Conservation (phyloP, 1,140 invertebrate genomes). For the Meloidogyne exigua region DNA sequence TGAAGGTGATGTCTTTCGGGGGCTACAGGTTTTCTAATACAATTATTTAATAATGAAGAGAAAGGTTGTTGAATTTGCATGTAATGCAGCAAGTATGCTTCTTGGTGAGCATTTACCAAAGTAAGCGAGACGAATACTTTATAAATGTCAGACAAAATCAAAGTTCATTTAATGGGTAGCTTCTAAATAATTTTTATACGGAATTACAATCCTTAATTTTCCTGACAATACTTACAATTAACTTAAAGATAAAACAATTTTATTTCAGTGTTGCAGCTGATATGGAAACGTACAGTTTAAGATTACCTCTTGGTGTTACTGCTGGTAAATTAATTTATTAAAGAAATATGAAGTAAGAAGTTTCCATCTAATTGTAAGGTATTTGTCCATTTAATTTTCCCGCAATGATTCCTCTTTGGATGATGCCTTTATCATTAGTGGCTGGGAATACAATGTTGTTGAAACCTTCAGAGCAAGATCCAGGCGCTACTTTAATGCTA, state of each 20-base stretch:
- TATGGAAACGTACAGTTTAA: constrained; percentile 74
- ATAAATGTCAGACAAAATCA: too few species aligned
- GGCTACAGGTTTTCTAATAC: constrained; percentile 76
- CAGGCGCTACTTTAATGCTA: constrained; percentile 89
- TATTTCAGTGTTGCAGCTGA: constrained; percentile 72
- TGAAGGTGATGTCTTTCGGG: constrained; percentile 93
- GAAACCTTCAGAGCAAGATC: constrained; percentile 92
- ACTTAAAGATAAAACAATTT: constrained; percentile 77
- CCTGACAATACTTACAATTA: constrained; percentile 67
- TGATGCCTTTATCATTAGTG: constrained; percentile 83
- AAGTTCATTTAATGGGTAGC: too few species aligned
- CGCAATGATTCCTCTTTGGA: constrained; percentile 96
- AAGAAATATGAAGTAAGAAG: not conserved
- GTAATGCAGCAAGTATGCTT: constrained; percentile 83
- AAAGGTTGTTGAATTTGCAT: constrained; percentile 92
- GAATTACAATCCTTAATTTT: too few species aligned
- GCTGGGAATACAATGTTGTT: constrained; percentile 78
- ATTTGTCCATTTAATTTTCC: constrained; percentile 74
- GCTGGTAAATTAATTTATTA: constrained; percentile 74
- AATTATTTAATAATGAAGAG: not conserved
- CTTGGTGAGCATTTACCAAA: constrained; percentile 87
- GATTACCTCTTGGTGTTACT: constrained; percentile 82
- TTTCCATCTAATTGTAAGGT: constrained; percentile 43
- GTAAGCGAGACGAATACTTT: constrained; percentile 59
- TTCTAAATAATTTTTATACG: too few species aligned